phyloP scores from a whole-genome alignment of 2,888 invertebrate genomes.

The Lasioglossum pauxillum region DNA sequence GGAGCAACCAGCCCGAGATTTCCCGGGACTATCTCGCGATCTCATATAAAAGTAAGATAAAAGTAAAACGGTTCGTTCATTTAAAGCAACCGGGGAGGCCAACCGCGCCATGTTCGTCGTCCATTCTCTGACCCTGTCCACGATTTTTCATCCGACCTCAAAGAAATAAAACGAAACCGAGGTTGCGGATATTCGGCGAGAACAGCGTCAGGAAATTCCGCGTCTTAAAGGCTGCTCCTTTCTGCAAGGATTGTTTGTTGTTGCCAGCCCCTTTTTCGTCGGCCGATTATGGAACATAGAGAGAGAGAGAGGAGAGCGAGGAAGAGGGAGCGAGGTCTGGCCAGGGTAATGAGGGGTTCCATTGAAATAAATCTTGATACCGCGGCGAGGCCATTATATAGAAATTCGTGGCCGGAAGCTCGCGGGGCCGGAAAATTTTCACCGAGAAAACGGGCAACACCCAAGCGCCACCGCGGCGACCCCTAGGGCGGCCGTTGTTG shows the following conservation, averaged over 20 bases:
- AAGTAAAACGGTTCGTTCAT: constrained; percentile 1
- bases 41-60: neutral
- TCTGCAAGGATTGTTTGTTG: constrained; percentile 34
- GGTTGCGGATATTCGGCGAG: neutral
- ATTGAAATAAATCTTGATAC: constrained; percentile 83
- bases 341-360: constrained; percentile 81
- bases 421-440: constrained; percentile 70
- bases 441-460: constrained; percentile 48
- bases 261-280: neutral
- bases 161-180: neutral
- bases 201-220: constrained; percentile 12
- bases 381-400: constrained; percentile 79
- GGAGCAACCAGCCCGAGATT: neutral
- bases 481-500: constrained; percentile 39
- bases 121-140: neutral
- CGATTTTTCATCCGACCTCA: neutral
- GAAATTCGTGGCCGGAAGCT: constrained; percentile 70
- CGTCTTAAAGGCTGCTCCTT: constrained; percentile 16
- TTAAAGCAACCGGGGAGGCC: neutral
- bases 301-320: neutral
- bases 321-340: neutral
- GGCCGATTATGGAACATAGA: constrained; percentile 24
- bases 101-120: neutral
- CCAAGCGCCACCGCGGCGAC: constrained; percentile 25
- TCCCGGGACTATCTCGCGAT: neutral